Evolutionary conservation across 2,113 vertebrate genomes (phyloP).

Genomic region (Equus quagga): DNA sequence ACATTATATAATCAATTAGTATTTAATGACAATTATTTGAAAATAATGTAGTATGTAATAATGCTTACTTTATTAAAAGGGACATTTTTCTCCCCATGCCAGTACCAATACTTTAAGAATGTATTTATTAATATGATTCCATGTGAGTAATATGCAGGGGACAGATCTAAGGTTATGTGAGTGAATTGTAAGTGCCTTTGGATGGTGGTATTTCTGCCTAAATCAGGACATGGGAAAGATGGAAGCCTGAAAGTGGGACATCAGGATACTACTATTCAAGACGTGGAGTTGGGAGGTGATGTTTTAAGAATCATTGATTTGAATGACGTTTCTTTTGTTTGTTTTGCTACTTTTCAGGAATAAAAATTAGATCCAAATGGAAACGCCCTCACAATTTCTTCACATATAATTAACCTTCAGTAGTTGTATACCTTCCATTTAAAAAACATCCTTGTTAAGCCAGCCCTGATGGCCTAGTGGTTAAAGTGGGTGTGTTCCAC

Average conservation of each 20-base stretch:
- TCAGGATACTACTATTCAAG: background rate
- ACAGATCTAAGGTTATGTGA: background rate
- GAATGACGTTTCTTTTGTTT: background rate
- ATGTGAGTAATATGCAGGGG: background rate
- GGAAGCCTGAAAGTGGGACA: fast-evolving
- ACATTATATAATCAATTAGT: background rate
- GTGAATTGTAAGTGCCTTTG: background rate
- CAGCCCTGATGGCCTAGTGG: too few species aligned
- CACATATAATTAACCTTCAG: background rate
- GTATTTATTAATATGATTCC: background rate
- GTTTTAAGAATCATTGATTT: background rate
- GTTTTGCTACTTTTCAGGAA: background rate
- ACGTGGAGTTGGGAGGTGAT: background rate
- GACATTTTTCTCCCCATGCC: background rate
- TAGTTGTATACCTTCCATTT: background rate
- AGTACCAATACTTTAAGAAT: background rate
- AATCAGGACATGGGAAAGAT: background rate
- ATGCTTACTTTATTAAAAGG: background rate
- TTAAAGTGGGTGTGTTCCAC: too few species aligned
- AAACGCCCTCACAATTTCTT: background rate
- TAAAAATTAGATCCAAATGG: background rate
- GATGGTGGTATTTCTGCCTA: background rate
- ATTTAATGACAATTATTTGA: background rate
- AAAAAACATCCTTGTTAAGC: background rate
- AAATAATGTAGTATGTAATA: background rate